Evolutionary conservation across 2,797 vertebrate species (phyloP).

Genomic region (Trachurus trachurus): DNA sequence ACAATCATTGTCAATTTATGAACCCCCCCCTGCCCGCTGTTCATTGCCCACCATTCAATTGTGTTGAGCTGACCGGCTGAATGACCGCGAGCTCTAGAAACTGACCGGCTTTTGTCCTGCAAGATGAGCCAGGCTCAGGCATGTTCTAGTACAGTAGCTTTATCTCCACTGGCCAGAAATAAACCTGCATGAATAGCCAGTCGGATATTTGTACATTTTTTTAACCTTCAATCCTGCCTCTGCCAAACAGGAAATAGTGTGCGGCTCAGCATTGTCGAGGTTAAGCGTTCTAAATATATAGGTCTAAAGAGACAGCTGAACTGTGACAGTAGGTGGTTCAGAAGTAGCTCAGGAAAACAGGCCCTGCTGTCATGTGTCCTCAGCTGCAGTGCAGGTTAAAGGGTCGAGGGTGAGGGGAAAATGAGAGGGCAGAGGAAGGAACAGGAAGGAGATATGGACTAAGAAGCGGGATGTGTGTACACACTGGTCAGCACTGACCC

Average conservation of each 20-base stretch:
- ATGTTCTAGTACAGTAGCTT: slow-evolving; percentile 65
- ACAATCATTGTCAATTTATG: slow-evolving; percentile 40
- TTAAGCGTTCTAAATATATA: slow-evolving; percentile 68
- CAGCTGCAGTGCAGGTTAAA: slow-evolving; percentile 44
- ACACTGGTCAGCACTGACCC: neutral
- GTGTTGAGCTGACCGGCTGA: slow-evolving; percentile 45
- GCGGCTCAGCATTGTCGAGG: slow-evolving; percentile 46
- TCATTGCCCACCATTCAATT: slow-evolving; percentile 44
- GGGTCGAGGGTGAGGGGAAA: slow-evolving; percentile 46
- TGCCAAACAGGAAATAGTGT: slow-evolving; percentile 35
- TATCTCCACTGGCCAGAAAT: slow-evolving; percentile 46
- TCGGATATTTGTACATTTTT: slow-evolving; percentile 52
- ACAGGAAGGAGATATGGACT: slow-evolving; percentile 43
- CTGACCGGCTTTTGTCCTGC: slow-evolving; percentile 60
- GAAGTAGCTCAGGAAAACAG: slow-evolving; percentile 49
- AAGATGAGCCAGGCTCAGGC: slow-evolving; percentile 44
- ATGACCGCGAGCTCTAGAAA: slow-evolving; percentile 60
- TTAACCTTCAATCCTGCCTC: slow-evolving; percentile 41
- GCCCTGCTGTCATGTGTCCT: slow-evolving; percentile 29
- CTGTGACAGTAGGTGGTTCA: slow-evolving; percentile 35
- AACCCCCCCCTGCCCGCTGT: neutral
- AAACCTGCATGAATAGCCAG: slow-evolving; percentile 46
- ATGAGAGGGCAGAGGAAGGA: slow-evolving; percentile 39
- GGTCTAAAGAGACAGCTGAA: slow-evolving; percentile 59
- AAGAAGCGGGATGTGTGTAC: slow-evolving; percentile 42